A percentile compares a stretch with the other conserved stretches of the same genome.
Conservation (phyloP, 2,888 invertebrate genomes). For the Dioctria linearis region DNA sequence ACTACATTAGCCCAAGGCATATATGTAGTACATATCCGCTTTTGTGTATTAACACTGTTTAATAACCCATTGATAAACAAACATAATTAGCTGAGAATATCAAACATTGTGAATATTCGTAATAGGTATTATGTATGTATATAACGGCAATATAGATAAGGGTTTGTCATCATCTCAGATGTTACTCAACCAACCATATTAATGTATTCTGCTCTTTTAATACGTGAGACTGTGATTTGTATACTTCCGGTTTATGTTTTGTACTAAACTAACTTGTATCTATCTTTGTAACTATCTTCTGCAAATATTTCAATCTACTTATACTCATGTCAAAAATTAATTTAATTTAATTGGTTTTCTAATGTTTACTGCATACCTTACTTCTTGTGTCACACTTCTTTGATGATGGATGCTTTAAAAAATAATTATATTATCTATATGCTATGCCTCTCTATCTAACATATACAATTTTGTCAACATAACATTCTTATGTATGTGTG, state of each 20-base stretch:
- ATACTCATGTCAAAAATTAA: constrained; percentile 38
- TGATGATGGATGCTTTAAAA: constrained; percentile 52
- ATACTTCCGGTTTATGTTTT: not conserved
- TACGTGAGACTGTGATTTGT: not conserved
- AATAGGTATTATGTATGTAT: not conserved
- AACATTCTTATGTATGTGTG: constrained; percentile 11
- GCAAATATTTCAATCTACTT: not conserved
- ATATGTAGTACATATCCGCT: too few relatives aligned
- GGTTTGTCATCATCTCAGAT: constrained; percentile 32
- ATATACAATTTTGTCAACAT: constrained; percentile 39
- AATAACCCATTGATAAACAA: constrained; percentile 14
- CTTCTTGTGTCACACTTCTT: constrained; percentile 3
- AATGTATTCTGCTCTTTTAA: constrained; percentile 3
- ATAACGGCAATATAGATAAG: constrained; percentile 39
- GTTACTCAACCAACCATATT: constrained; percentile 32
- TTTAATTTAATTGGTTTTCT: constrained; percentile 32
- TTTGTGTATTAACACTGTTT: too few relatives aligned
- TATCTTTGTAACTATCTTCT: not conserved
- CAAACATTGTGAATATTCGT: constrained; percentile 38
- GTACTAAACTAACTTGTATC: not conserved
- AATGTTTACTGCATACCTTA: not conserved
- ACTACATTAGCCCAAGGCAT: not conserved
- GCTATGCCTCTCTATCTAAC: constrained; percentile 40
- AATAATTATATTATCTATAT: too few relatives aligned
- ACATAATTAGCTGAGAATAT: constrained; percentile 43